These are phyloP conservation scores for Machimus rusticus DNA, from an alignment of 2,888 invertebrate genomes.

Conservation along the genomic window DNA sequence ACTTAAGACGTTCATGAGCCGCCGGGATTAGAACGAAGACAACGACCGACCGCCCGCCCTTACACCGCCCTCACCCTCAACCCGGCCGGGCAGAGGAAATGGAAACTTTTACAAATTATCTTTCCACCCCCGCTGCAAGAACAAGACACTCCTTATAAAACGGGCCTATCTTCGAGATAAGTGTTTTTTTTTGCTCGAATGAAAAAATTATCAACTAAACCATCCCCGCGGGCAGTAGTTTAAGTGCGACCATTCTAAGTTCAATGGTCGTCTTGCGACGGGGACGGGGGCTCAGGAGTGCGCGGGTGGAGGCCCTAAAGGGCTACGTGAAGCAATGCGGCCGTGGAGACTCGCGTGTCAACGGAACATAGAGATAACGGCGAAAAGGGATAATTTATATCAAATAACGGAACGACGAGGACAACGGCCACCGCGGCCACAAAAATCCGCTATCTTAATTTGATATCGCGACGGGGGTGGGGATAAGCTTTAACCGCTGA, in stretches of 20 bases:
- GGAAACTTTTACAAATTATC: background rate
- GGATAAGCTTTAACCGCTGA: conserved; percentile 24
- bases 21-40: background rate
- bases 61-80: background rate
- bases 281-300: too few relatives aligned
- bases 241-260: background rate
- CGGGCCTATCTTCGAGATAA: background rate
- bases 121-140: background rate
- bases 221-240: background rate
- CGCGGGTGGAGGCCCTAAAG: background rate
- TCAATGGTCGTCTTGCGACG: background rate
- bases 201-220: background rate
- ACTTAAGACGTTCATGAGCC: conserved; percentile 7
- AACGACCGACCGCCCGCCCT: background rate
- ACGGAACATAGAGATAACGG: conserved; percentile 34
- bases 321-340: background rate
- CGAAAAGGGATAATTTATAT: conserved; percentile 40
- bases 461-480: conserved; percentile 5
- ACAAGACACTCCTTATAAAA: background rate
- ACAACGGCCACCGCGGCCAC: background rate
- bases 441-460: conserved; percentile 40
- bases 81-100: background rate
- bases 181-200: background rate
- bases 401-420: conserved; percentile 18
- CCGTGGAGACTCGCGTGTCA: conserved; percentile 11